Percentiles rank a stretch among this genome's conserved stretches.
phyloP scores from a whole-genome alignment of 2,113 vertebrate genomes.

The Ammospiza caudacuta region DNA sequence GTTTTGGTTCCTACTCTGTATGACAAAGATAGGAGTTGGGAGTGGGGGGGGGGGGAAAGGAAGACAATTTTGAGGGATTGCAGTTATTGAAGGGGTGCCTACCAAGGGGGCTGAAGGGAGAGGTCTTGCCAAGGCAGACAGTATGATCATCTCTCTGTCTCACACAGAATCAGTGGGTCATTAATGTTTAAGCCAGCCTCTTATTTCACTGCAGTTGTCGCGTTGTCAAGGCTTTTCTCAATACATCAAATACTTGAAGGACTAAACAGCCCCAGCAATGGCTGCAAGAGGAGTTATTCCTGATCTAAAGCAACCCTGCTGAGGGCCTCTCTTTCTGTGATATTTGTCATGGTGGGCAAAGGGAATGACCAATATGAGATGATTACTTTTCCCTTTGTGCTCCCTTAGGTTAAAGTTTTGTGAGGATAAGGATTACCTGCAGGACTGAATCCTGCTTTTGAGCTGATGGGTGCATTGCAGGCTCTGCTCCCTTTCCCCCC shows the following conservation, averaged over 20 bases:
- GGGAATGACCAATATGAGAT: background rate
- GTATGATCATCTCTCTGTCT: background rate
- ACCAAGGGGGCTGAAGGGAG: background rate
- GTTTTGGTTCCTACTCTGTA: background rate
- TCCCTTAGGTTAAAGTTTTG: background rate
- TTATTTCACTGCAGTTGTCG: background rate
- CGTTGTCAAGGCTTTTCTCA: background rate
- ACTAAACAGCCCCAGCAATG: background rate
- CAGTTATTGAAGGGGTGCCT: background rate
- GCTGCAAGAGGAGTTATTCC: background rate
- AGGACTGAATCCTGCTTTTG: background rate
- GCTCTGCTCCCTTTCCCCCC: background rate
- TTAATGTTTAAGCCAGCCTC: background rate
- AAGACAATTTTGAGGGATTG: background rate
- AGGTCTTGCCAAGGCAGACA: background rate
- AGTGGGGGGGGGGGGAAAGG: fast-evolving
- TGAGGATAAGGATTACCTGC: background rate
- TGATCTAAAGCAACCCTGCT: background rate
- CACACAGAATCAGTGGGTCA: background rate
- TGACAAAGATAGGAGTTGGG: background rate
- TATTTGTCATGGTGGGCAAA: background rate
- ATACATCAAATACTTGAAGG: background rate
- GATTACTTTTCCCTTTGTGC: background rate
- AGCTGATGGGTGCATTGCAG: background rate
- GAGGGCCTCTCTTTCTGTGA: background rate